These are phyloP conservation scores for Ptychobarbus kaznakovi DNA, from an alignment of 2,797 vertebrate species.

Conservation along the genomic window DNA sequence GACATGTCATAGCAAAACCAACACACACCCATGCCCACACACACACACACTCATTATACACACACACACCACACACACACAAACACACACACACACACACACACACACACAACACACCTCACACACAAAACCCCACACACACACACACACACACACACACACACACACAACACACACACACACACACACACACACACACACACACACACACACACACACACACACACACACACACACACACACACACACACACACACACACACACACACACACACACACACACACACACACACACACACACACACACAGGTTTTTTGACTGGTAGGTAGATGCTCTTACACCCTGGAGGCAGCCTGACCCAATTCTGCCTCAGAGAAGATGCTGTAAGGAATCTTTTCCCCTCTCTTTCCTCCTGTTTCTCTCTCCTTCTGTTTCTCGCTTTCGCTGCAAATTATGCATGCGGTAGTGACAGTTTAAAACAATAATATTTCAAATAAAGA, in stretches of 20 bases:
- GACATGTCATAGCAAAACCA: too few species aligned
- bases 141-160: background rate
- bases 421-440: conserved; percentile 17
- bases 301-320: conserved; percentile 47
- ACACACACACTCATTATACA: too few species aligned
- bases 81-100: background rate
- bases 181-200: background rate
- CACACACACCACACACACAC: too few species aligned
- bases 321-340: conserved; percentile 62
- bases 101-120: conserved; percentile 22
- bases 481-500: conserved; percentile 40
- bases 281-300: conserved; percentile 37
- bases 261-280: background rate
- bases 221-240: too few species aligned
- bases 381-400: conserved; percentile 51
- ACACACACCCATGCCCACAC: too few species aligned
- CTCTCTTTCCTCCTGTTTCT: conserved; percentile 41
- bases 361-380: conserved; percentile 62
- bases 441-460: conserved; percentile 32
- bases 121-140: conserved; percentile 38
- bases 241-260: too few species aligned
- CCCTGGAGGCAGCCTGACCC: conserved; percentile 63
- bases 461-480: conserved; percentile 36
- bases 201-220: background rate
- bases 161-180: too few species aligned